Evolutionary conservation across 2,797 vertebrate species (phyloP), one percentile per base, ranked within the genome.

Genomic region (Acropternis orthonyx): DNA sequence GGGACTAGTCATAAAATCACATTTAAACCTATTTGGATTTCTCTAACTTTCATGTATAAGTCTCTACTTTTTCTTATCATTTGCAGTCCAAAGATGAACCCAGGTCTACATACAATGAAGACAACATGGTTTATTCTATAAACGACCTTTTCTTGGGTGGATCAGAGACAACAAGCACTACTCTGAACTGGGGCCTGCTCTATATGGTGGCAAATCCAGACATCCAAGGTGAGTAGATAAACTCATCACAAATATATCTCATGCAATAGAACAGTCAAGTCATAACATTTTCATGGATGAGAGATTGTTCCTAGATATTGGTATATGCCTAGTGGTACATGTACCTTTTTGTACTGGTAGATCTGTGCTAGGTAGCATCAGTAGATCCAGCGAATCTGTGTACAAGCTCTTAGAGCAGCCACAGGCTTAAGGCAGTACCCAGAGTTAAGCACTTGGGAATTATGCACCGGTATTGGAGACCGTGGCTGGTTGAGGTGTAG

Each of bases 131-230:
- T 83, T 79, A 94, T 78, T 96, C 96, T 65, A 95, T 97, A 85
- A 96, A 90, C 0, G 93, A 97, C 59, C 95, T 97, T 73, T 97
- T 97, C 61, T 89, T 97, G 79, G 97, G 97, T 58, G 97, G 97
- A 72, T 97, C 95, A 2, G 95, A 97, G 75, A 97, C 96, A 56
- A 92, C 88, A 43, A 96, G 92, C 86, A 97, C 96, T 55, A 97
- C 97, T 48, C 93, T 97, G 76, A 76, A 58, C 88, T 97, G 97
- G 97, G 96, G 51, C 4, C 58, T 97, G 26, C 65, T 97, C 44
- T 96, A 78, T 48, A 92, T 97, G 97, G 93, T 96, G 65, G 82
- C 84, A 51, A 48, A 97, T 14, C 49, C 77, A 74, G 94, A 85
- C 6, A 12, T 97, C 34, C 97, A 97, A 90, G 95, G 96, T 96